Conservation (phyloP, 37 sponge, comb jelly and placozoan species). For the Oopsacas minuta region DNA sequence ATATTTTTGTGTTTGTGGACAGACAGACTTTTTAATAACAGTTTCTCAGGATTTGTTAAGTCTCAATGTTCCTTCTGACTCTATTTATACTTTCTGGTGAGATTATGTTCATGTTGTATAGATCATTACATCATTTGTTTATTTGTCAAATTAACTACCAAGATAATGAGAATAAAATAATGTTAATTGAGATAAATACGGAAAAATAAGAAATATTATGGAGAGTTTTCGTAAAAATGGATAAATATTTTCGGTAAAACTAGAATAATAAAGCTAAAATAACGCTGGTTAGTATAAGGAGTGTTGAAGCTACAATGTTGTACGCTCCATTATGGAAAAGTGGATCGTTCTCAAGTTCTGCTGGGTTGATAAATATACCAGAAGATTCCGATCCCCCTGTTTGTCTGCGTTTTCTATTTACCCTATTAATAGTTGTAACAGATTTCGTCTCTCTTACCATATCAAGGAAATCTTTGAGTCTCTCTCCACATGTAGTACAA, state of each 20-base stretch:
- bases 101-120: not conserved
- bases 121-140: not conserved
- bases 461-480: not conserved
- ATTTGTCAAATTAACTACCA: too few relatives aligned
- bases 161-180: too few relatives aligned
- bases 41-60: not conserved
- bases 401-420: not conserved
- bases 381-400: not conserved
- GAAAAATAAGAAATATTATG: not conserved
- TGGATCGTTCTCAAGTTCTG: not conserved
- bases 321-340: not conserved
- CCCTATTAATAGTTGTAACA: not conserved
- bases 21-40: not conserved
- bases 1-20: not conserved
- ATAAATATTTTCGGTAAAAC: not conserved
- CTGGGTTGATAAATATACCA: not conserved
- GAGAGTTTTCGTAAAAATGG: not conserved
- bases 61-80: not conserved
- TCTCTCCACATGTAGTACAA: not conserved
- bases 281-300: not conserved
- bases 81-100: constrained; percentile 7
- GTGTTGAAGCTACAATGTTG: not conserved
- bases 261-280: not conserved
- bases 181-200: not conserved
- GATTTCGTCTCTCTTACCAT: not conserved